Evolutionary conservation across 2,797 vertebrate species (phyloP).

Genomic region (Ateles fusciceps): DNA sequence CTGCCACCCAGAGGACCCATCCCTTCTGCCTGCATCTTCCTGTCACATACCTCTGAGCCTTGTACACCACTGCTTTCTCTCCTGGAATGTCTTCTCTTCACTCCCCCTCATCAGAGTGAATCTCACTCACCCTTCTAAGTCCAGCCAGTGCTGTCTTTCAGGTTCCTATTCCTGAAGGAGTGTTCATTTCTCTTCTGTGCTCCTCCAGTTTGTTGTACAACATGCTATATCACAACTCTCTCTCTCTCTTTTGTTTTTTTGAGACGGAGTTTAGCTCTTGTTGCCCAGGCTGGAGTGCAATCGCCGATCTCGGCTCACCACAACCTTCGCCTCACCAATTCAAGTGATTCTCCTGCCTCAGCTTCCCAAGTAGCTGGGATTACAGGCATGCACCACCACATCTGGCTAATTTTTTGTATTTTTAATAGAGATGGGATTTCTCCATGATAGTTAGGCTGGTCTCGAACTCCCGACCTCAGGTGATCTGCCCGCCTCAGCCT

Average conservation of each 20-base stretch:
- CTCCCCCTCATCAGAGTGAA: neutral
- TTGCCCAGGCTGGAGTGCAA: no score
- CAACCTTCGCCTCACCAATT: no score
- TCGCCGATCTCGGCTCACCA: no score
- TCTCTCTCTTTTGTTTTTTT: neutral
- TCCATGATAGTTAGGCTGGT: no score
- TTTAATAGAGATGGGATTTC: no score
- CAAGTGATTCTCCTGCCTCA: no score
- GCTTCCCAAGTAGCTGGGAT: no score
- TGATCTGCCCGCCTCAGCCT: no score
- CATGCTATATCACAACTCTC: accelerated
- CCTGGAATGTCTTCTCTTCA: neutral
- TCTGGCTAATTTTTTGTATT: no score
- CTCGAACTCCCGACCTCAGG: no score
- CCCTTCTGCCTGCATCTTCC: neutral
- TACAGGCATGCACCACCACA: no score
- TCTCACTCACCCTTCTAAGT: neutral
- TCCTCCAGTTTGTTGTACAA: neutral
- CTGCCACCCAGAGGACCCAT: neutral
- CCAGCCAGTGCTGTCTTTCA: neutral
- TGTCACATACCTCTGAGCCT: neutral
- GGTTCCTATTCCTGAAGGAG: neutral
- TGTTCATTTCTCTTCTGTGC: neutral
- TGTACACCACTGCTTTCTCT: neutral
- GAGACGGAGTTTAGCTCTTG: no score